A percentile compares a stretch with the other conserved stretches of the same genome.
These are phyloP conservation scores for Thrips palmi DNA, from an alignment of 1,140 invertebrate genomes.

Conservation along the genomic window DNA sequence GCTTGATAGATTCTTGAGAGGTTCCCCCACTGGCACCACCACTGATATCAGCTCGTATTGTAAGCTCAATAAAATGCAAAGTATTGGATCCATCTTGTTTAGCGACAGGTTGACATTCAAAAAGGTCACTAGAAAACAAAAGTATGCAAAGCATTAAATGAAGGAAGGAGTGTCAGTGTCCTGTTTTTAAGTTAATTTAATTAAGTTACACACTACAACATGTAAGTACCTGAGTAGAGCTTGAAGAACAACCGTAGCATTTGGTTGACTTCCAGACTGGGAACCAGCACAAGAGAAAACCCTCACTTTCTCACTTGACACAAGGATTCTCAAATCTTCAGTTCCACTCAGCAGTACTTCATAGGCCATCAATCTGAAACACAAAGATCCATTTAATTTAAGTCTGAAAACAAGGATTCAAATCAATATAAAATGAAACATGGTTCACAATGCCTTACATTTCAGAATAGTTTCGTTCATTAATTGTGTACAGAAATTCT, in stretches of 20 bases:
- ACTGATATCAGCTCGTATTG: constrained; percentile 34
- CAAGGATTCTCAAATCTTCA: constrained; percentile 50
- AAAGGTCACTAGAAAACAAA: constrained; percentile 29
- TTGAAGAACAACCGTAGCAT: constrained; percentile 43
- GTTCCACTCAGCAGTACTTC: constrained; percentile 52
- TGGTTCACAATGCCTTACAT: constrained; percentile 26
- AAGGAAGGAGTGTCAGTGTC: neutral
- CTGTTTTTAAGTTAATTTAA: neutral
- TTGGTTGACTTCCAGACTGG: constrained; percentile 17
- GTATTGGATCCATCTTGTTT: constrained; percentile 27
- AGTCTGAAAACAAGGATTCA: neutral
- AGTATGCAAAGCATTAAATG: neutral
- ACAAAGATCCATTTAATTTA: constrained; percentile 1
- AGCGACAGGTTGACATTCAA: constrained; percentile 34
- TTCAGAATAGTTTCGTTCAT: constrained; percentile 56
- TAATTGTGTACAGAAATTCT: constrained; percentile 64
- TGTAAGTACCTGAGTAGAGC: constrained; percentile 36
- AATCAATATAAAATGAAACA: constrained; percentile 5
- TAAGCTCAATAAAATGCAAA: constrained; percentile 58
- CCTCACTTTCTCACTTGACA: constrained; percentile 58
- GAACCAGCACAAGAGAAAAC: constrained; percentile 39
- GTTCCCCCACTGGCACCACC: constrained; percentile 22
- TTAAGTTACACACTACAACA: constrained; percentile 4
- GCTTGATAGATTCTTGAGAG: constrained; percentile 30
- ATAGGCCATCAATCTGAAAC: constrained; percentile 52